Base-by-base conservation (phyloP, 1,140 invertebrate species). In the Zaprionus gabonicus region DNA sequence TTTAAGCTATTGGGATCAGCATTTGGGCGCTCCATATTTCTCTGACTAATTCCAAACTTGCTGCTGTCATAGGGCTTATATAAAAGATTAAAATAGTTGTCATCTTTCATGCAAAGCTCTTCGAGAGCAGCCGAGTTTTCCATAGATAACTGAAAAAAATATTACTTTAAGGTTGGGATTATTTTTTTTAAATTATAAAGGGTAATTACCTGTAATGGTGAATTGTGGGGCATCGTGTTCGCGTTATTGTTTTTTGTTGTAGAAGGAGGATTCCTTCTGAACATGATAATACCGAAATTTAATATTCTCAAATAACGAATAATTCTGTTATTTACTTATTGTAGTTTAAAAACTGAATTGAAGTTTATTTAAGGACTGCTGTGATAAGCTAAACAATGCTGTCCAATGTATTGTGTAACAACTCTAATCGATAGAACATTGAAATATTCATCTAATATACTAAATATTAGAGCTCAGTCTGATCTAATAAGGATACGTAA, bases 241-340 rank as follows among this genome's bases (percentile, higher is more conserved):
- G 59, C 31, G 20, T 38, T 57, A 12, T 34, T 60, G 13, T 55
- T 65, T n/a, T 15, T 28, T 5, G 31, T 25, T 44, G 34, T 55
- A 20, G 38, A 60, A 25, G 59, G 60, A 36, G 34, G 56, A 60
- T 27, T 59, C 25, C 34, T 15, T 60, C 62, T 34, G 59, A 65
- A 71, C 71, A 71, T 76, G 9, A 1, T 65, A 46, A 12, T 59
- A 65, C 73, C 41, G 17, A 38, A 76, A 71, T 76, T 76, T 76
- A n/a, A 23, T 6, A 34, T 34, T 27, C 5, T 12, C 9, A 55
- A 36, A 20, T 28, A 15, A 15, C 15, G 13, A 49, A 31, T 62
- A 31, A 15, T 1, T 31, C 5, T 44, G 28, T 46, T 46, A 27
- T 7, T 27, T 36, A 59, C 9, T 34, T 12, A n/a, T 44, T 51